phyloP scores from a whole-genome alignment of 2,113 vertebrate species.

The Nibea coibor region DNA sequence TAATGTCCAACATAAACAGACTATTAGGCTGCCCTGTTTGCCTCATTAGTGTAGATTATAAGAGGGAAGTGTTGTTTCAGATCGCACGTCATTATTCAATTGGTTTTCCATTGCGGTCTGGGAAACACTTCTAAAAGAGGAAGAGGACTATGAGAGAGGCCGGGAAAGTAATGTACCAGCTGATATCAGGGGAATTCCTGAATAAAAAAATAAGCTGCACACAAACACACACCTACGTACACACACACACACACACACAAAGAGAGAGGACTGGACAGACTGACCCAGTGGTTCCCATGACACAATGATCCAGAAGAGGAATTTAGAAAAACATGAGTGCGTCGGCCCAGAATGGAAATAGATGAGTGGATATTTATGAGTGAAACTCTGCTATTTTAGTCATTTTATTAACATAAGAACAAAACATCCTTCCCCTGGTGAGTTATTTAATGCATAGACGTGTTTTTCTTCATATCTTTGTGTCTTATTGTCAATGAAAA shows the following conservation, averaged over 20 bases:
- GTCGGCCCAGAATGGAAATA: conserved; percentile 30
- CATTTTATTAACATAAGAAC: conserved; percentile 13
- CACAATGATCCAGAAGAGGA: conserved; percentile 49
- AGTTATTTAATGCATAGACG: neutral
- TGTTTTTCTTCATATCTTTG: neutral
- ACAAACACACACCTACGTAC: neutral
- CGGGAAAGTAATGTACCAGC: conserved; percentile 69
- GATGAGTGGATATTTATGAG: conserved; percentile 25
- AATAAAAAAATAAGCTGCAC: conserved; percentile 57
- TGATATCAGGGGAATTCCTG: conserved; percentile 72
- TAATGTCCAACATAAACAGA: conserved; percentile 36
- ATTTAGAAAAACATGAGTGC: conserved; percentile 42
- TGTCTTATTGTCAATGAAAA: neutral
- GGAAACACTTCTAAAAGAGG: conserved; percentile 62
- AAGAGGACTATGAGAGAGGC: conserved; percentile 64
- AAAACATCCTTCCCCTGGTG: neutral
- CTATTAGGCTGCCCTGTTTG: conserved; percentile 45
- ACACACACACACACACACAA: neutral
- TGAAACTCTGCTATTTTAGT: conserved; percentile 13
- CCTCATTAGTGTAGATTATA: conserved; percentile 58
- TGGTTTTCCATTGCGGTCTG: conserved; percentile 65
- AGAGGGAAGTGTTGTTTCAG: conserved; percentile 53
- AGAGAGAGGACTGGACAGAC: too few relatives aligned
- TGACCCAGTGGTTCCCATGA: conserved; percentile 65
- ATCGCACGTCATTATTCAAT: conserved; percentile 63